These are phyloP conservation scores for Moxostoma hubbsi DNA, from an alignment of 2,797 vertebrate genomes.

Conservation along the genomic window DNA sequence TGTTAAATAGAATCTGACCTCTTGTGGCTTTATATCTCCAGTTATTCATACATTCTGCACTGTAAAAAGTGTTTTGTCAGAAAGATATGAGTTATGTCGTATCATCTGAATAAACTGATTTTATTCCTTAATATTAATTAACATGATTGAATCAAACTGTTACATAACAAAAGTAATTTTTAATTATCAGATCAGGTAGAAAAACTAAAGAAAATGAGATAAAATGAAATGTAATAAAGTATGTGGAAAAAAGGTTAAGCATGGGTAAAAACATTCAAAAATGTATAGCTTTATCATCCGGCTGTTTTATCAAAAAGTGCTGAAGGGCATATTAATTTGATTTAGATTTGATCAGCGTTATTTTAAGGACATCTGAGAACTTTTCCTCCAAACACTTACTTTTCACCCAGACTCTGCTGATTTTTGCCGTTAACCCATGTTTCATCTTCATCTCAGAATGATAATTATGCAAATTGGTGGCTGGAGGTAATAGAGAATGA, in stretches of 20 bases:
- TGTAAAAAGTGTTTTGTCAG: too few relatives aligned
- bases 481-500: slow-evolving; percentile 75
- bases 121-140: too few relatives aligned
- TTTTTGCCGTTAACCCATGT: slow-evolving; percentile 42
- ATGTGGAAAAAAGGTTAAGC: slow-evolving; percentile 11
- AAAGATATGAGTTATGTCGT: too few relatives aligned
- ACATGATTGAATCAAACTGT: too few relatives aligned
- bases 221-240: slow-evolving; percentile 5
- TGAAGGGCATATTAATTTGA: slow-evolving; percentile 45
- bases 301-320: slow-evolving; percentile 12
- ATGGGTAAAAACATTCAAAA: slow-evolving; percentile 20
- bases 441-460: slow-evolving; percentile 65
- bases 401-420: slow-evolving; percentile 45
- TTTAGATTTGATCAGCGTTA: slow-evolving; percentile 51
- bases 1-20: slow-evolving; percentile 7
- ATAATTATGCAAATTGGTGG: slow-evolving; percentile 79
- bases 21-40: not conserved
- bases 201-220: slow-evolving; percentile 11
- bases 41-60: not conserved
- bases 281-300: not conserved
- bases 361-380: slow-evolving; percentile 41
- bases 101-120: too few relatives aligned
- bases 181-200: too few relatives aligned
- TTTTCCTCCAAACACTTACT: slow-evolving; percentile 36
- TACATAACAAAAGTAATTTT: too few relatives aligned